These are phyloP conservation scores for Chironomus tentans DNA, from an alignment of 2,888 invertebrate genomes.

Conservation along the genomic window DNA sequence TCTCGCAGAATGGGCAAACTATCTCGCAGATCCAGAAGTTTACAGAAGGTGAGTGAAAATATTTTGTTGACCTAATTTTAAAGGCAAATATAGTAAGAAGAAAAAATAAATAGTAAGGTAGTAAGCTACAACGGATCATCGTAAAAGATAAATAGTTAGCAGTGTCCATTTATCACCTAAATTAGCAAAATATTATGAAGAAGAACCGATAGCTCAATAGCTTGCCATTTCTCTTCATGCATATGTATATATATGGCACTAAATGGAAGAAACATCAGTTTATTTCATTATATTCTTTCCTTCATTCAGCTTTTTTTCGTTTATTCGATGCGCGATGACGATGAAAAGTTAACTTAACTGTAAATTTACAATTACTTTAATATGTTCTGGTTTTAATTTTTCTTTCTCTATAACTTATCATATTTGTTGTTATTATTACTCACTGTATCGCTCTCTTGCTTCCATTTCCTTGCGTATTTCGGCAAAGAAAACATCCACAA, in stretches of 20 bases:
- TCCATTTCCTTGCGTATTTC: not conserved
- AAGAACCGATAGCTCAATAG: not conserved
- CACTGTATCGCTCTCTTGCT: not conserved
- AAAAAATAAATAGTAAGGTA: no score
- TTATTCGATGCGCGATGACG: not conserved
- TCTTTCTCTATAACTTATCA: not conserved
- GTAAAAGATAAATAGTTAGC: not conserved
- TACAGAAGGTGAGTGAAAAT: slow-evolving; percentile 53
- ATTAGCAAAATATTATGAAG: not conserved
- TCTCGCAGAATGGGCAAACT: slow-evolving; percentile 62
- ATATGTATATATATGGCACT: not conserved
- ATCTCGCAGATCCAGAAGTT: slow-evolving; percentile 64
- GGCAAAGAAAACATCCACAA: not conserved
- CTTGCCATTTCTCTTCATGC: not conserved
- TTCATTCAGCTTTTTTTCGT: not conserved
- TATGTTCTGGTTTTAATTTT: slow-evolving; percentile 14
- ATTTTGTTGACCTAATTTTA: slow-evolving; percentile 16
- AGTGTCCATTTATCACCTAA: not conserved
- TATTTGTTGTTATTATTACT: not conserved
- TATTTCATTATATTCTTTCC: not conserved
- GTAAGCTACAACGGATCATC: no score
- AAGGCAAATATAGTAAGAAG: no score
- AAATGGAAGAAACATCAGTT: not conserved
- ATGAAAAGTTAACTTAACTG: slow-evolving; percentile 13
- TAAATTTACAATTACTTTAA: slow-evolving; percentile 1